Percentiles rank a stretch among this genome's conserved stretches.
These are phyloP conservation scores for Bugulina stolonifera DNA, from an alignment of 2,888 invertebrate genomes.

Conservation along the genomic window DNA sequence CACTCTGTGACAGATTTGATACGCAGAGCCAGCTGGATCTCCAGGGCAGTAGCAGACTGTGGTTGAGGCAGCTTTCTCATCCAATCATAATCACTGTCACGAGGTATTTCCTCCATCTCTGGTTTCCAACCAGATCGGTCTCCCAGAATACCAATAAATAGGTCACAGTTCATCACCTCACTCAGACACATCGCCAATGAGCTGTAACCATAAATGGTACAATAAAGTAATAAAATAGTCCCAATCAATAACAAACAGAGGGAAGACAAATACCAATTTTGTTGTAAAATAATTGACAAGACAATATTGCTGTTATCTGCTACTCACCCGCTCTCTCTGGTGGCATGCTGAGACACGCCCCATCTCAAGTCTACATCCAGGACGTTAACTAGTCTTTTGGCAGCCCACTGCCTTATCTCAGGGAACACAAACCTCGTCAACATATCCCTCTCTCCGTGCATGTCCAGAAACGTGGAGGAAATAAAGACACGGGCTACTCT, in stretches of 20 bases:
- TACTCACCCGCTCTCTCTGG: constrained; percentile 42
- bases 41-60: constrained; percentile 54
- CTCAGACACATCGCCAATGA: constrained; percentile 51
- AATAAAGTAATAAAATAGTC: neutral
- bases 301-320: no score
- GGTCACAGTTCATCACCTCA: constrained; percentile 51
- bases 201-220: constrained; percentile 35
- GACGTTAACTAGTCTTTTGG: constrained; percentile 47
- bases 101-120: constrained; percentile 40
- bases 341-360: constrained; percentile 54
- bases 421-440: constrained; percentile 55
- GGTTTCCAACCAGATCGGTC: constrained; percentile 53
- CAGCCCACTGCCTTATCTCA: constrained; percentile 49
- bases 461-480: constrained; percentile 56
- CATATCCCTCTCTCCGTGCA: constrained; percentile 56
- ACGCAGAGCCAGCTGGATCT: constrained; percentile 49
- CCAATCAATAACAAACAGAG: neutral
- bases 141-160: constrained; percentile 54
- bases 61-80: constrained; percentile 44
- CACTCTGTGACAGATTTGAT: constrained; percentile 37
- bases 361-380: constrained; percentile 55
- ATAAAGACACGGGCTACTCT: constrained; percentile 54
- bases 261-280: neutral
- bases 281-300: neutral
- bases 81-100: constrained; percentile 49